Evolutionary conservation across 92 coral and sea anemone species (phyloP).

Genomic region (Siderastrea radians): DNA sequence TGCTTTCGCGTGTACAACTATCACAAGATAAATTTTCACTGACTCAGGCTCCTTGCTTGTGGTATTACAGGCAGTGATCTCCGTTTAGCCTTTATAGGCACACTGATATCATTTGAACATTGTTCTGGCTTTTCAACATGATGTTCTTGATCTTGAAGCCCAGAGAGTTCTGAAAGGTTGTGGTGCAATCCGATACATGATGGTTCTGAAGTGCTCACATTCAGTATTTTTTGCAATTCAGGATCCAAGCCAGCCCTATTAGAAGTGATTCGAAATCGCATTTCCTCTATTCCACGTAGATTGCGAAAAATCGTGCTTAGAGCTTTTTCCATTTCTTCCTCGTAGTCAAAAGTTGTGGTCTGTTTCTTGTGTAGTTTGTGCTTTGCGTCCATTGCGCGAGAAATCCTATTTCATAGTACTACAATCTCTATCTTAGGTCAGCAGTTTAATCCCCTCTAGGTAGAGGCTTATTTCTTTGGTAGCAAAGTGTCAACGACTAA

Average conservation of each 20-base stretch:
- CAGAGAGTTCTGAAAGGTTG: neutral
- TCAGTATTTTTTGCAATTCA: neutral
- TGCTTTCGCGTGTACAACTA: neutral
- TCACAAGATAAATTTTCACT: neutral
- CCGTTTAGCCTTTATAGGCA: constrained; percentile 10
- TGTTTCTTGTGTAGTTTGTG: neutral
- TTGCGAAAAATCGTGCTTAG: constrained; percentile 52
- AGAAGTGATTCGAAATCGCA: constrained; percentile 20
- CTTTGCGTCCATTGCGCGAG: constrained; percentile 6
- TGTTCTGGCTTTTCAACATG: neutral
- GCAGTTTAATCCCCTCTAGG: neutral
- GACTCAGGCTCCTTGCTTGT: neutral
- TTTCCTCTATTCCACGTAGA: constrained; percentile 55
- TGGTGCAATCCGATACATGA: neutral
- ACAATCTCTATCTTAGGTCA: neutral
- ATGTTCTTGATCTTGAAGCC: neutral
- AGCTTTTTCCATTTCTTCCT: constrained; percentile 58
- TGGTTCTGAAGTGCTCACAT: neutral
- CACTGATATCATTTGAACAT: neutral
- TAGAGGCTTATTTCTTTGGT: neutral
- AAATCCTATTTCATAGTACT: neutral
- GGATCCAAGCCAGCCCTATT: neutral
- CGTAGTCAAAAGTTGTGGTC: constrained; percentile 34
- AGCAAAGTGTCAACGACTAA: neutral
- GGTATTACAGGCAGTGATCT: constrained; percentile 17